Conservation (phyloP, 2,888 invertebrate genomes). For the Macrostomum cliftonense region DNA sequence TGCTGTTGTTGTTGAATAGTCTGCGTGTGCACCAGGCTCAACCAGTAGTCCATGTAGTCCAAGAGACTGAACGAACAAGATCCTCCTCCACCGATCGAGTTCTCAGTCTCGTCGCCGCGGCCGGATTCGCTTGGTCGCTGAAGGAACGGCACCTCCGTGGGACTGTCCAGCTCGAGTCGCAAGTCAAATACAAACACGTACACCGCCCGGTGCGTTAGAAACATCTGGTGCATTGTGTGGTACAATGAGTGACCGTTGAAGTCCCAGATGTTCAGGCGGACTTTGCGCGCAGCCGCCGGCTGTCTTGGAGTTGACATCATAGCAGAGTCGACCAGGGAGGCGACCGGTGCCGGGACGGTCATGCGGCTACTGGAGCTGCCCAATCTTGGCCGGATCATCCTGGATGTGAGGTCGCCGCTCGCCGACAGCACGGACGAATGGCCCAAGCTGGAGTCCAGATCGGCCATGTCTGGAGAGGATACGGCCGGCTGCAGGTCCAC, state of each 20-base stretch:
- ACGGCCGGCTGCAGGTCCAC: not conserved
- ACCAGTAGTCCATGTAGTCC: constrained; percentile 31
- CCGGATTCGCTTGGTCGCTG: not conserved
- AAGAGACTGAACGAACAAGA: constrained; percentile 17
- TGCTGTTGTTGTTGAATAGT: constrained; percentile 17
- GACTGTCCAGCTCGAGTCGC: constrained; percentile 23
- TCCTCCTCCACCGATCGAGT: too few relatives aligned
- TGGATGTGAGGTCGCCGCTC: constrained; percentile 10
- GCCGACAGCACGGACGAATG: not conserved
- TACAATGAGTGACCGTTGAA: constrained; percentile 31
- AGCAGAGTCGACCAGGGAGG: constrained; percentile 27
- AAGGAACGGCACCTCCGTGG: constrained; percentile 1
- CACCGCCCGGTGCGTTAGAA: constrained; percentile 32
- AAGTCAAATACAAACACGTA: constrained; percentile 37
- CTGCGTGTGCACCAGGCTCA: constrained; percentile 30
- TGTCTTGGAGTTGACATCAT: constrained; percentile 13
- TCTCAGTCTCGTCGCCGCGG: too few relatives aligned
- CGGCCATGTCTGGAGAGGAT: not conserved
- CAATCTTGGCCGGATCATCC: not conserved
- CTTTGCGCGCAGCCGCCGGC: too few relatives aligned
- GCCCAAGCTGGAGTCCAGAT: too few relatives aligned
- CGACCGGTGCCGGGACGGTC: constrained; percentile 1
- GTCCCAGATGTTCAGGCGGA: constrained; percentile 32
- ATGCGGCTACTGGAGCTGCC: constrained; percentile 5
- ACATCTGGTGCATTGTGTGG: constrained; percentile 32